Percentiles rank a stretch among this genome's conserved stretches.
Evolutionary conservation across 2,113 vertebrate species (phyloP).

Genomic region (Nestor notabilis): DNA sequence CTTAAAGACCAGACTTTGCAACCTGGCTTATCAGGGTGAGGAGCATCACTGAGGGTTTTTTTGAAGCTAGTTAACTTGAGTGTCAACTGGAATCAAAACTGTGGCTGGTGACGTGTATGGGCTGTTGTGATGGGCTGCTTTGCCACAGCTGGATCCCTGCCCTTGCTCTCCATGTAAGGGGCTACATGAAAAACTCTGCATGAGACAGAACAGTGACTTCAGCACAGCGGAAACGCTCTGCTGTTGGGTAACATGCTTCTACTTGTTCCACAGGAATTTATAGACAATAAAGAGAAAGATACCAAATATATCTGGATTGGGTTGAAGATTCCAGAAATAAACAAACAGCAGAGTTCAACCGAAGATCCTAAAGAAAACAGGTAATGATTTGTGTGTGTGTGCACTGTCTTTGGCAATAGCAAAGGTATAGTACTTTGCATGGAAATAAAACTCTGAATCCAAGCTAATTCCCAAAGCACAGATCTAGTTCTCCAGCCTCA

Average conservation of each 20-base stretch:
- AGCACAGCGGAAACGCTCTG: not conserved
- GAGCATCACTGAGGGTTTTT: not conserved
- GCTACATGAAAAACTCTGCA: not conserved
- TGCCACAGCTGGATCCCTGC: not conserved
- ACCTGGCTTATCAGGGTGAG: not conserved
- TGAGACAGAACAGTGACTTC: not conserved
- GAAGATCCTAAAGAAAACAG: not conserved
- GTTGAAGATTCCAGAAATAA: not conserved
- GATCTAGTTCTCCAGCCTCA: not conserved
- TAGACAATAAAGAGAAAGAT: constrained; percentile 42
- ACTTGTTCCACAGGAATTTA: constrained; percentile 34
- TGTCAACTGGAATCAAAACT: accelerated
- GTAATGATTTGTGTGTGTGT: not conserved
- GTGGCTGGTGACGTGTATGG: not conserved
- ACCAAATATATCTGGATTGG: constrained; percentile 50
- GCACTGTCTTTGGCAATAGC: not conserved
- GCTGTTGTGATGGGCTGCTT: not conserved
- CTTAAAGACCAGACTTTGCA: not conserved
- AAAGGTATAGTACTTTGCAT: not conserved
- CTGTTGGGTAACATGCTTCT: not conserved
- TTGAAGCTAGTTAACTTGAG: not conserved
- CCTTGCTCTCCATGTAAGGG: not conserved
- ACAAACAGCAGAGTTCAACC: not conserved
- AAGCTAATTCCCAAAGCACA: not conserved
- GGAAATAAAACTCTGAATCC: not conserved